Base-by-base conservation (phyloP, 2,888 invertebrate genomes). In the Pediacus dermestoides region DNA sequence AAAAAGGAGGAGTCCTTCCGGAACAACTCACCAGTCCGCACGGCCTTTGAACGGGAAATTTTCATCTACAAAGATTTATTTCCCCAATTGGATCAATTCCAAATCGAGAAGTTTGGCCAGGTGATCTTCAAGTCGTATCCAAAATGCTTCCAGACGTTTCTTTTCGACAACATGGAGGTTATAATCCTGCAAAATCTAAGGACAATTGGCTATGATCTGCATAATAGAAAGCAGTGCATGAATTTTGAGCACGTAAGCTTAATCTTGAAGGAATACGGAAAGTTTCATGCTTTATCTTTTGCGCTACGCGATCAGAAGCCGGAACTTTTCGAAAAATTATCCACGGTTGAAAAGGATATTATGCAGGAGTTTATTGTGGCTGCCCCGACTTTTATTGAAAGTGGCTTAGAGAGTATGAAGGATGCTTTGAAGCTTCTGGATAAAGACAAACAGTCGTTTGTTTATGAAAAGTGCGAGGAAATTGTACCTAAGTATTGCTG, bases 271-370 rank as follows among this genome's bases (percentile, higher is more conserved):
- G 46, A 48, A 16, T 51, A 57, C 11, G 60, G 47, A 3, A 41
- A 42, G 27, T 50, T 53, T 13, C 60, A 60, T 37, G 53, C 49
- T n/a, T 25, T 49, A 12, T 52, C 53, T 1, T 50, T 50, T 18
- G 55, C 48, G 1, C 33, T 49, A 18, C 11, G 14, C 4, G 36
- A 48, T 18, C 30, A 43, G 13, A 25, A 13, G 3, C 10, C 3
- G 3, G 28, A 28, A 13, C 11, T 3, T 3, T 28, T 9, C n/a
- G 13, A 28, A 13, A 14, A 28, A 28, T 6, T 28, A n/a, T n/a
- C n/a, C n/a, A n/a, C n/a, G n/a, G n/a, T n/a, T n/a, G n/a, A n/a
- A n/a, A n/a, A n/a, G n/a, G n/a, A n/a, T n/a, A n/a, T n/a, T n/a
- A n/a, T n/a, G n/a, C n/a, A n/a, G n/a, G n/a, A n/a, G n/a, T n/a